phyloP scores from a whole-genome alignment of 2,888 invertebrate genomes.

The Brenthis ino region DNA sequence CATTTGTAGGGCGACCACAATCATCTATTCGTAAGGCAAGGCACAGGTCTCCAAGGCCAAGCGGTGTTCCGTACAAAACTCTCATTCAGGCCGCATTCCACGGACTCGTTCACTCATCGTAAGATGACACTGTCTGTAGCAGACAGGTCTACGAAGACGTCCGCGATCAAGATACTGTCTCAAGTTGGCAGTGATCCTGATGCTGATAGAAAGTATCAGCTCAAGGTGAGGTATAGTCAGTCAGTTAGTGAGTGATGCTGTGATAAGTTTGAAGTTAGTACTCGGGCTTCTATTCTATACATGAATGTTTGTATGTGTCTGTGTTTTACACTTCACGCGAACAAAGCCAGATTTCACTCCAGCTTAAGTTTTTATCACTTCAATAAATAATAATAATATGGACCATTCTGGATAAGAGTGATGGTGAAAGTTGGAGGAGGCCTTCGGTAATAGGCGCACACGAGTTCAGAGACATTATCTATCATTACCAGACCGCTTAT shows the following conservation, averaged over 20 bases:
- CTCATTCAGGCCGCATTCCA: conserved; percentile 98
- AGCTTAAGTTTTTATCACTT: too few relatives aligned
- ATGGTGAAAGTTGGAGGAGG: too few relatives aligned
- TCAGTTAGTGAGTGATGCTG: too few relatives aligned
- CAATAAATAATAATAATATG: too few relatives aligned
- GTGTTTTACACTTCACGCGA: too few relatives aligned
- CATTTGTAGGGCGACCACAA: conserved; percentile 93
- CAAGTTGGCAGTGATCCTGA: conserved; percentile 97
- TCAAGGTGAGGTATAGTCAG: conserved; percentile 85
- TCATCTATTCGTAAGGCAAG: conserved; percentile 98
- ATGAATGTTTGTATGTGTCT: too few relatives aligned
- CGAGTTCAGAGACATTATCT: too few relatives aligned
- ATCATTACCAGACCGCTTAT: too few relatives aligned
- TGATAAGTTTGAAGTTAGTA: not conserved
- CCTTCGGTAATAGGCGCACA: too few relatives aligned
- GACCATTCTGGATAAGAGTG: too few relatives aligned
- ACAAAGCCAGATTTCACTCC: too few relatives aligned
- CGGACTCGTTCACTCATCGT: conserved; percentile 98
- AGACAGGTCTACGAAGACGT: conserved; percentile 95
- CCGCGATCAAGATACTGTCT: conserved; percentile 97
- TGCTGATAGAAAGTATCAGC: conserved; percentile 93
- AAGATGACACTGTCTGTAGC: conserved; percentile 99
- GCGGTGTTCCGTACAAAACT: conserved; percentile 98
- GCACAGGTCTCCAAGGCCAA: conserved; percentile 98
- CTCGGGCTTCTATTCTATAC: not conserved